phyloP scores from a whole-genome alignment of 2,113 vertebrate species.

The Lynx canadensis region DNA sequence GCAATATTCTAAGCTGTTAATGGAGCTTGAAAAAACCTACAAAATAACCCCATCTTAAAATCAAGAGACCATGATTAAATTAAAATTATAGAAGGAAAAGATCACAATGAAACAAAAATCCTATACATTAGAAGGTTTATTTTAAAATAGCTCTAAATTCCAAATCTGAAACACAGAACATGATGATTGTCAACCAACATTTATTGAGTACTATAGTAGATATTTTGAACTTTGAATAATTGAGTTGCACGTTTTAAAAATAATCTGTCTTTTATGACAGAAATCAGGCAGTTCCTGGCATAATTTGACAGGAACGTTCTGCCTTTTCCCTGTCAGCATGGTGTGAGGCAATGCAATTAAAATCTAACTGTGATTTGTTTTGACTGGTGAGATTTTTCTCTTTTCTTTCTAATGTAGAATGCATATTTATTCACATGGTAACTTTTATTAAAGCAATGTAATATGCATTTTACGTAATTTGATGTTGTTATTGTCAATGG shows the following conservation, averaged over 20 bases:
- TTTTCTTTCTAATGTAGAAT: conserved; percentile 8
- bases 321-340: conserved; percentile 51
- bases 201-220: conserved; percentile 52
- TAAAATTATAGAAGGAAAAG: conserved; percentile 33
- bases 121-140: not conserved
- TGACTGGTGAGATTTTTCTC: conserved; percentile 59
- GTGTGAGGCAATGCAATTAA: conserved; percentile 71
- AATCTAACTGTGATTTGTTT: conserved; percentile 62
- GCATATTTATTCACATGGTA: not conserved
- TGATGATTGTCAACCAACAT: conserved; percentile 51
- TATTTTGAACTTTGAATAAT: conserved; percentile 74
- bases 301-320: conserved; percentile 68
- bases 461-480: conserved; percentile 16
- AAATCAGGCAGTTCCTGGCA: conserved; percentile 71
- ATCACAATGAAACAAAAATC: not conserved
- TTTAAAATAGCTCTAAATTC: conserved; percentile 47
- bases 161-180: conserved; percentile 47
- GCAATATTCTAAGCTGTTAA: conserved; percentile 43
- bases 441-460: conserved; percentile 28
- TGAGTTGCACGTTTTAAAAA: conserved; percentile 77
- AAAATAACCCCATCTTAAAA: conserved; percentile 20
- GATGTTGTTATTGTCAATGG: not conserved
- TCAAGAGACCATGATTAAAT: not conserved
- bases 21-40: not conserved
- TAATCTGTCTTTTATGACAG: conserved; percentile 78